Conservation (phyloP, 2,113 vertebrate genomes). For the Hydrolagus affinis region DNA sequence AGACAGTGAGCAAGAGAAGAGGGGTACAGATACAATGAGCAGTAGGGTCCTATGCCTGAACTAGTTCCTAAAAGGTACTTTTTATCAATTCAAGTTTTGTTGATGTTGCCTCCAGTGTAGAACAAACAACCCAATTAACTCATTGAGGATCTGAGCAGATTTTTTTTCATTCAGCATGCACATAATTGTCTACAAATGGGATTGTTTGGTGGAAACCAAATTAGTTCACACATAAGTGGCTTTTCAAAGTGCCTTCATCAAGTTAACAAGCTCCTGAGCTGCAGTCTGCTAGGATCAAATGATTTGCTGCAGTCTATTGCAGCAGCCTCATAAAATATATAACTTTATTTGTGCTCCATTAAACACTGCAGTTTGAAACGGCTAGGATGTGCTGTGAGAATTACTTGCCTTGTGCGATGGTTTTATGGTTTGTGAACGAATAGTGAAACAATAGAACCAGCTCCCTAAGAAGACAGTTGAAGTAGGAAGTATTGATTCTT, state of each 20-base stretch:
- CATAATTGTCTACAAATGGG: neutral
- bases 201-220: neutral
- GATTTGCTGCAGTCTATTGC: neutral
- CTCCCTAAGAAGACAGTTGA: too few species aligned
- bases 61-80: too few species aligned
- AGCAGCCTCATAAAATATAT: neutral
- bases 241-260: neutral
- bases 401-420: neutral
- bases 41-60: too few species aligned
- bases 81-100: too few species aligned
- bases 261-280: constrained; percentile 6
- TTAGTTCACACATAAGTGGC: neutral
- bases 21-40: too few species aligned
- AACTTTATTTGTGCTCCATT: constrained; percentile 6
- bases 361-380: neutral
- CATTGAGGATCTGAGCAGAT: neutral
- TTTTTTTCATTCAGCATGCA: neutral
- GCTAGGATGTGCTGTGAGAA: neutral
- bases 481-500: too few species aligned
- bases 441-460: too few species aligned
- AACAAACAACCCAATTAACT: too few species aligned
- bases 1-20: too few species aligned
- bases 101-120: too few species aligned
- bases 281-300: neutral
- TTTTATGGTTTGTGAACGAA: neutral